Evolutionary conservation across 2,888 invertebrate genomes (phyloP).

Genomic region (Leptinotarsa tumamoca): DNA sequence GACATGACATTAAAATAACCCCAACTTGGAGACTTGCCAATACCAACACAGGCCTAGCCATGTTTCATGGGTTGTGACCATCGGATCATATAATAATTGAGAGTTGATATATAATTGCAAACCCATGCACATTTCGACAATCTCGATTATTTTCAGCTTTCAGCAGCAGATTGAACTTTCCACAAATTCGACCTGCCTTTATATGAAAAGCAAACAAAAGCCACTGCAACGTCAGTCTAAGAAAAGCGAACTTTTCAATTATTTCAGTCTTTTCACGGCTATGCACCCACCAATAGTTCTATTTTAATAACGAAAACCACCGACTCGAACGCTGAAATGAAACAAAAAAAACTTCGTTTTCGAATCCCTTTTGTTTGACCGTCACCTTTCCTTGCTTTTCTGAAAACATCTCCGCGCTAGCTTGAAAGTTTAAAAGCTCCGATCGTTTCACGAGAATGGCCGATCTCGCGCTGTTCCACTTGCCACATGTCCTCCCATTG

Average conservation of each 20-base stretch:
- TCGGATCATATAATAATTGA: no score
- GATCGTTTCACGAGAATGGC: conserved; percentile 5
- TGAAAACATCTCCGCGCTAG: conserved; percentile 5
- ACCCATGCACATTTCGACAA: background rate
- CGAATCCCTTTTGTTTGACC: conserved; percentile 13
- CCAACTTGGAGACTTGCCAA: no score
- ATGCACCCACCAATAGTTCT: background rate
- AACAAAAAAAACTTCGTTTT: background rate
- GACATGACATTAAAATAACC: no score
- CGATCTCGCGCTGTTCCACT: conserved; percentile 37
- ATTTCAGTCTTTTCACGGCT: conserved; percentile 15
- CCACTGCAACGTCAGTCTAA: no score
- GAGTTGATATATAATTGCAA: background rate
- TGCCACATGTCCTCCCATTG: conserved; percentile 40
- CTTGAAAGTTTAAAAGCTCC: conserved; percentile 44
- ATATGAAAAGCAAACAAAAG: background rate
- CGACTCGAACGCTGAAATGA: conserved; percentile 9
- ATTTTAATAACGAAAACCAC: conserved; percentile 13
- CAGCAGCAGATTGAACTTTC: background rate
- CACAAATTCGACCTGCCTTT: background rate
- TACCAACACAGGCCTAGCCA: no score
- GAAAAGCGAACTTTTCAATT: conserved; percentile 14
- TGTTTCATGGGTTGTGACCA: no score
- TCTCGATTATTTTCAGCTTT: no score
- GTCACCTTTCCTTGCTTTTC: conserved; percentile 22